Base-by-base conservation (phyloP, 2,888 invertebrate genomes). In the Phaonia tiefii region DNA sequence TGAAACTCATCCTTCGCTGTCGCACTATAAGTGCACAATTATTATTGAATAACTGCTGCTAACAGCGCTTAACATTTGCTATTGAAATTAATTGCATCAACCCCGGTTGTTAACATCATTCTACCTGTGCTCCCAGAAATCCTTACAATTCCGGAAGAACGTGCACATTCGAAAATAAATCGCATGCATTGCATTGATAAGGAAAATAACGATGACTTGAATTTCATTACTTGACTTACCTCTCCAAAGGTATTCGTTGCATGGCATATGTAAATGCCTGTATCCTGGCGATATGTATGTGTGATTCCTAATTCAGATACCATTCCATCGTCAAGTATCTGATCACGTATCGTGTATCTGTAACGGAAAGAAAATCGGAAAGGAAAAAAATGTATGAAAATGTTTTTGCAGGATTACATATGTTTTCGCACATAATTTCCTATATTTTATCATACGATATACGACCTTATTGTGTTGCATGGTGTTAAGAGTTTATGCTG, bases 161-260 rank as follows among this genome's bases (percentile, higher is more conserved):
- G 31, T 5, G 31, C 31, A 31, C 31, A 31, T 31, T 5, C 31
- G 31, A 31, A 8, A 31, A 3, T 31, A 31, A 31, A 31, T 31
- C 8, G 31, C 31, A 31, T 31, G 31, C 8, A 31, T 31, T 31
- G 31, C 31, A 31, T 5, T 8, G 31, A 31, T 3, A 31, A 31
- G 31, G 8, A 31, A 31, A 31, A 31, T 5, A 31, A 31, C 31
- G 31, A 3, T 5, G 31, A 31, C 3, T 31, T 31, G 31, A 31
- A 31, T 31, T 31, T 8, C 31, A 31, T 31, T n/a, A 31, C 8
- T 5, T 31, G 31, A 79, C 88, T 88, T 91, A 96, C 96, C 95
- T 95, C 95, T 8, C 98, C 98, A 88, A 96, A 98, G 66, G 95
- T 93, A 91, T 98, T 98, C 85, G 95, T 95, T 0, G 97, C 97